These are phyloP conservation scores for Lasiurus cinereus DNA, from an alignment of 2,113 vertebrate species.

Conservation along the genomic window DNA sequence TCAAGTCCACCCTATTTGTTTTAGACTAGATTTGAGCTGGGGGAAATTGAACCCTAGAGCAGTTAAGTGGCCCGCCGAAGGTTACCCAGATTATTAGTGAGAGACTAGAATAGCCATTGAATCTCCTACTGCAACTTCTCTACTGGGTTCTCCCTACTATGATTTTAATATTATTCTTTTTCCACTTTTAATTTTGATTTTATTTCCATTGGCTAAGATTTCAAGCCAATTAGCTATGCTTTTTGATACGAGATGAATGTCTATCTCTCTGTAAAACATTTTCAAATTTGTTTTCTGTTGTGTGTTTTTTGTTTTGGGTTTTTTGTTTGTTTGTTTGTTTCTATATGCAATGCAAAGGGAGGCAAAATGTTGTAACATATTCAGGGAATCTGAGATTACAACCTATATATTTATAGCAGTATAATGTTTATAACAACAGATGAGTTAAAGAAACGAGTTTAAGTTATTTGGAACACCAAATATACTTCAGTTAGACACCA, in stretches of 20 bases:
- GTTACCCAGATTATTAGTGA: not conserved
- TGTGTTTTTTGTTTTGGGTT: too few relatives aligned
- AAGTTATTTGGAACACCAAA: not conserved
- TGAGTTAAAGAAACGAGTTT: not conserved
- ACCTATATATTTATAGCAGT: not conserved
- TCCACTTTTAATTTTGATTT: not conserved
- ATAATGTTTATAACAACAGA: not conserved
- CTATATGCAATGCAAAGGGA: not conserved
- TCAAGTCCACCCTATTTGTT: conserved; percentile 63
- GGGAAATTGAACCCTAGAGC: conserved; percentile 52
- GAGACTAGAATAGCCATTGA: not conserved
- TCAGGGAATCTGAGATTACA: not conserved
- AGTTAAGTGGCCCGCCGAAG: conserved; percentile 54
- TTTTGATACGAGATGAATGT: not conserved
- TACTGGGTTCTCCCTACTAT: not conserved
- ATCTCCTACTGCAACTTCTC: not conserved
- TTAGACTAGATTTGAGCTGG: conserved; percentile 60
- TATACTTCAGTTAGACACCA: not conserved
- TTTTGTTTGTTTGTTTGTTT: not conserved
- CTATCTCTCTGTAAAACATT: not conserved
- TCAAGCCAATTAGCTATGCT: not conserved
- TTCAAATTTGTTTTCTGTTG: not conserved
- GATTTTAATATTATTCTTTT: not conserved
- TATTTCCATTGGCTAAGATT: conserved; percentile 35
- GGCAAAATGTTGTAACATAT: not conserved